Evolutionary conservation across 2,797 vertebrate genomes (phyloP), one percentile per base, ranked within the genome.

Genomic region (Sebastes minor): DNA sequence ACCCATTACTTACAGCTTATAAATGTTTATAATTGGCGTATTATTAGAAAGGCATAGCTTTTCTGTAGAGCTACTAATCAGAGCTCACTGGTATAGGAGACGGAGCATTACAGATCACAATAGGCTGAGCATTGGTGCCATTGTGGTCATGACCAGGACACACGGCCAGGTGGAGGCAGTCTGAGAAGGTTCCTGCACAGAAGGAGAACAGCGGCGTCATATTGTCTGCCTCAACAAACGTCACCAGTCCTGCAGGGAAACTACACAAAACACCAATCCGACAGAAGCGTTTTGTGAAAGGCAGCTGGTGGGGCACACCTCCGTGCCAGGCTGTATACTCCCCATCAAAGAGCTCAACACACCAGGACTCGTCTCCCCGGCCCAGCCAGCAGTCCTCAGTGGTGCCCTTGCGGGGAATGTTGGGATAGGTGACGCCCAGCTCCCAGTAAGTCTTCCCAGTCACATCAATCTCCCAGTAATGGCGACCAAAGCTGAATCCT

Each of bases 391-490:
- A 96, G 77, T 90, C 90, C 84, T 96, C 96, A 6, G 90, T 93
- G 32, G 82, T 67, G 62, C 96, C 96, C 77, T 96, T 96, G 28
- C 96, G 94, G 20, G 92, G 82, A 59, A 96, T 96, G 74, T 81
- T 93, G 63, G 94, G 92, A 74, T 96, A 96, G 11, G 96, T 96
- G 71, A 96, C 88, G 2, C 96, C 96, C 55, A 96, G 84, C 83
- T 96, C 96, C 96, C 96, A 96, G 91, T 96, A 96, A 1, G 95
- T 95, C 85, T 96, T 96, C 22, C 92, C 95, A 8, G 81, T 90
- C 57, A 96, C 95, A 20, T 96, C 94, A 5, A 96, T 89, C 76
- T 96, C 96, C 95, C 95, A 96, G 92, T 96, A 96, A 83, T 95
- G 95, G 52, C 94, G 94, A 8, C 94, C 95, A 12, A 88, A 91